phyloP scores from a whole-genome alignment of 2,888 invertebrate genomes.

The Microplitis manilae region DNA sequence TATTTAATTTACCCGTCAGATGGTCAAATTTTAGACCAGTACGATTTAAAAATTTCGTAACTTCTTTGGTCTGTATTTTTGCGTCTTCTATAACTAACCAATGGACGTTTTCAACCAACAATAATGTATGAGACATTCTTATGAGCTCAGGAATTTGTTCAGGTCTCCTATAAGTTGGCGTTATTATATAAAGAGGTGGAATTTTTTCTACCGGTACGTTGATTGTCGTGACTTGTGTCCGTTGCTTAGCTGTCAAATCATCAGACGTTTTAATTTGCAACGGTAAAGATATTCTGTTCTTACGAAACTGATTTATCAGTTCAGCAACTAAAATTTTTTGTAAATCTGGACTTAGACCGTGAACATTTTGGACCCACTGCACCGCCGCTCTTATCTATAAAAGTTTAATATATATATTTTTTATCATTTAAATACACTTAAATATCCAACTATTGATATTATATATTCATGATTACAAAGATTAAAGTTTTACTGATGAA shows the following conservation, averaged over 20 bases:
- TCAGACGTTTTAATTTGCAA: slow-evolving; percentile 16
- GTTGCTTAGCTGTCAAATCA: neutral
- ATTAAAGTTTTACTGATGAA: neutral
- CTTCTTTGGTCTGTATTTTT: slow-evolving; percentile 71
- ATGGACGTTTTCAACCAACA: slow-evolving; percentile 78
- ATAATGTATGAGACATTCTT: slow-evolving; percentile 80
- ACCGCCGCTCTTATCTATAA: slow-evolving; percentile 62
- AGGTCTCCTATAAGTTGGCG: slow-evolving; percentile 82
- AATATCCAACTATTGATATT: neutral
- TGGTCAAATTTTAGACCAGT: slow-evolving; percentile 76
- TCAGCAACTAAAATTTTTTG: slow-evolving; percentile 58
- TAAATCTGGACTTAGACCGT: slow-evolving; percentile 65
- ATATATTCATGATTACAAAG: neutral
- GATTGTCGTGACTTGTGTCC: neutral
- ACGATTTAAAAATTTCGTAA: slow-evolving; percentile 72
- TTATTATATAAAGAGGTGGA: slow-evolving; percentile 77
- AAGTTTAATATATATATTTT: neutral
- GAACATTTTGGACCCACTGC: slow-evolving; percentile 57
- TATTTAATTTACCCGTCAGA: slow-evolving; percentile 73
- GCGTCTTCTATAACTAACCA: slow-evolving; percentile 87
- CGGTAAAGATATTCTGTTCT: slow-evolving; percentile 32
- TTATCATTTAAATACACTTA: neutral
- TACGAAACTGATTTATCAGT: slow-evolving; percentile 57
- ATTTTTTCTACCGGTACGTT: slow-evolving; percentile 14
- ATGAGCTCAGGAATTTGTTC: slow-evolving; percentile 88